Conservation (phyloP, 37 sponge, comb jelly and placozoan species). For the Oscarella lobularis region DNA sequence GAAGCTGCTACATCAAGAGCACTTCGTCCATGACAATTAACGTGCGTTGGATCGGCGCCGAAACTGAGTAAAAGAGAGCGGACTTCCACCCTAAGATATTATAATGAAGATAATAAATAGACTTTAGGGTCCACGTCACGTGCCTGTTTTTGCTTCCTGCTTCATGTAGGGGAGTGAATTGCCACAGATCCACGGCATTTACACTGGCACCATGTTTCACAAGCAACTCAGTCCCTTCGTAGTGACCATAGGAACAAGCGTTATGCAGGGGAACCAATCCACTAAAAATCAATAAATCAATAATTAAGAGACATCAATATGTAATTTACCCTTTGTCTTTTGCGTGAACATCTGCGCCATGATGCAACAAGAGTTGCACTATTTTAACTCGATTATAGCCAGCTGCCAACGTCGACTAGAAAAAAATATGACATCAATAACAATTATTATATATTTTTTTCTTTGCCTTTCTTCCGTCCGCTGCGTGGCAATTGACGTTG, state of each 20-base stretch:
- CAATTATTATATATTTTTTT: background rate
- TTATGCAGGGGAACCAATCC: slow-evolving; percentile 91
- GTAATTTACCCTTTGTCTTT: slow-evolving; percentile 83
- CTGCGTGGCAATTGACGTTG: slow-evolving; percentile 93
- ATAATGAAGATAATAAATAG: too few relatives aligned
- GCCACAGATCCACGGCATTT: slow-evolving; percentile 91
- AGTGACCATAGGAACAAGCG: slow-evolving; percentile 97
- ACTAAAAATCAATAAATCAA: too few relatives aligned
- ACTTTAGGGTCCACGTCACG: too few relatives aligned
- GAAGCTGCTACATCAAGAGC: slow-evolving; percentile 73
- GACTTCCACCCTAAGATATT: slow-evolving; percentile 70
- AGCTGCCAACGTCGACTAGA: slow-evolving; percentile 28
- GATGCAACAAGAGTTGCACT: slow-evolving; percentile 60
- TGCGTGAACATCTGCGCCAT: slow-evolving; percentile 94
- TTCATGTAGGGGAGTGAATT: slow-evolving; percentile 95
- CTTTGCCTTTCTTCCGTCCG: slow-evolving; percentile 79
- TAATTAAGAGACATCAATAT: too few relatives aligned
- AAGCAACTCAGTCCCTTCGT: slow-evolving; percentile 75
- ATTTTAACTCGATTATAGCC: slow-evolving; percentile 81
- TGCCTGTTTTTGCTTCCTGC: slow-evolving; percentile 80
- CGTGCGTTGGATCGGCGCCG: slow-evolving; percentile 78
- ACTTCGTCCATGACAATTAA: slow-evolving; percentile 84
- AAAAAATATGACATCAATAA: background rate
- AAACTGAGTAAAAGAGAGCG: slow-evolving; percentile 76
- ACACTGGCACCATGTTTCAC: slow-evolving; percentile 79